These are phyloP conservation scores for Watsonalla binaria DNA, from an alignment of 2,888 invertebrate genomes.

Conservation along the genomic window DNA sequence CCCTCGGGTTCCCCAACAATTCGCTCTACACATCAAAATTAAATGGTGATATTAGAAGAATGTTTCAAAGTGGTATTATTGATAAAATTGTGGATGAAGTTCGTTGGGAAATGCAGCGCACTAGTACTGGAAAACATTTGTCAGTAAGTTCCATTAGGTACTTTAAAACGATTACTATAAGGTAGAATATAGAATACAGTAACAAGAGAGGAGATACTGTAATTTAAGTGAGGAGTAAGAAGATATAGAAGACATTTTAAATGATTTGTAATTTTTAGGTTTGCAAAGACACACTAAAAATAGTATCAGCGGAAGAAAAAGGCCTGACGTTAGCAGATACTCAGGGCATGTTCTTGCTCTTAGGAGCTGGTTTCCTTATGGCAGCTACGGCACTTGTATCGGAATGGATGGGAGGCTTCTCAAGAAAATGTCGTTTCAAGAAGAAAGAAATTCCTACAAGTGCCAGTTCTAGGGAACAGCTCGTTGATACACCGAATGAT, in stretches of 20 bases:
- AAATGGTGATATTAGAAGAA: constrained; percentile 78
- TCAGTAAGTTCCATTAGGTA: constrained; percentile 65
- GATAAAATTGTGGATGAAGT: constrained; percentile 83
- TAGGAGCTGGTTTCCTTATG: constrained; percentile 83
- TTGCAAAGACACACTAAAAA: constrained; percentile 56
- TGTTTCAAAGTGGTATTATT: constrained; percentile 83
- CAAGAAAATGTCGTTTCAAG: constrained; percentile 73
- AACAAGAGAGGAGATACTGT: too few relatives aligned
- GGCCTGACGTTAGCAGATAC: constrained; percentile 88
- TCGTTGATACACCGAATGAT: constrained; percentile 32
- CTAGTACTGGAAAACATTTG: constrained; percentile 78
- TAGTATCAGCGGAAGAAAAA: constrained; percentile 80
- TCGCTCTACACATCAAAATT: constrained; percentile 82
- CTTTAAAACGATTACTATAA: too few relatives aligned
- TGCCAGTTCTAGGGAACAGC: constrained; percentile 32
- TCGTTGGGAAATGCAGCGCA: constrained; percentile 84
- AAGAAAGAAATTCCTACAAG: constrained; percentile 28
- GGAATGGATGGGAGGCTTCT: constrained; percentile 85
- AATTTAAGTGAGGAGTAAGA: too few relatives aligned
- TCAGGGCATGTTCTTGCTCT: constrained; percentile 88
- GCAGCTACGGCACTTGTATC: constrained; percentile 81
- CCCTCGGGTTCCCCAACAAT: constrained; percentile 81
- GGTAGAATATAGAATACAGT: too few relatives aligned
- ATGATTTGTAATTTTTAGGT: constrained; percentile 44
- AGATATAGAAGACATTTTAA: too few relatives aligned